Base-by-base conservation (phyloP, 1,140 invertebrate genomes). In the Caenorhabditis remanei region DNA sequence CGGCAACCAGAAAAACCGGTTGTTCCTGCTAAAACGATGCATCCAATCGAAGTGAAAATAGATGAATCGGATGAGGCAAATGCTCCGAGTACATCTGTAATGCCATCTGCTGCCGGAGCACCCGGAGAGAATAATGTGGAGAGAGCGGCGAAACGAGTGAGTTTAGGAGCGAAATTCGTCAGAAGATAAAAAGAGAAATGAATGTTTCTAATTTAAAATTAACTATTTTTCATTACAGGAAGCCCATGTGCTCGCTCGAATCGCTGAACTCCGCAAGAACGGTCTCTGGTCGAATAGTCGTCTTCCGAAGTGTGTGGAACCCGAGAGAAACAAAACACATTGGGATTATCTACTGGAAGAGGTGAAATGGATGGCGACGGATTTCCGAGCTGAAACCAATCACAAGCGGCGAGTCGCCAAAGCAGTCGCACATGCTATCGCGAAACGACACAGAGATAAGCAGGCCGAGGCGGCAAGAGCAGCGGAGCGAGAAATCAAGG, bases 331-430 rank as follows among this genome's bases (percentile, higher is more conserved):
- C 16, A 92, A 92, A 83, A 90, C 90, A n/a, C 98, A 99, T 93
- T 99, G 97, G 97, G 98, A 99, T 93, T 99, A 98, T 93, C 94
- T 99, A 75, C 93, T 99, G 13, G 98, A 99, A 93, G 98, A 99
- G 94, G 98, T 99, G 96, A 95, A 96, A 40, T 99, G 98, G 98
- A 94, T 99, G 83, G 96, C 97, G 55, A 96, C 96, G 56, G 98
- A 99, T 94, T 99, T 99, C 94, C 96, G 96, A 48, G 96, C 98
- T 93, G 98, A 99, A 93, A 94, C 97, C 75, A 99, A 98, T 93
- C 98, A 96, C 97, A 99, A 99, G 92, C 97, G 97, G 93, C 95
- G 96, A 71, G 96, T 96, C 11, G 97, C 97, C 0, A 97, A 96
- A 93, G 98, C 98, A 93, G 95, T 96, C 90, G 84, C 87, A 14